Base-by-base conservation (phyloP, 2,113 vertebrate genomes). In the Empidonax alnorum region DNA sequence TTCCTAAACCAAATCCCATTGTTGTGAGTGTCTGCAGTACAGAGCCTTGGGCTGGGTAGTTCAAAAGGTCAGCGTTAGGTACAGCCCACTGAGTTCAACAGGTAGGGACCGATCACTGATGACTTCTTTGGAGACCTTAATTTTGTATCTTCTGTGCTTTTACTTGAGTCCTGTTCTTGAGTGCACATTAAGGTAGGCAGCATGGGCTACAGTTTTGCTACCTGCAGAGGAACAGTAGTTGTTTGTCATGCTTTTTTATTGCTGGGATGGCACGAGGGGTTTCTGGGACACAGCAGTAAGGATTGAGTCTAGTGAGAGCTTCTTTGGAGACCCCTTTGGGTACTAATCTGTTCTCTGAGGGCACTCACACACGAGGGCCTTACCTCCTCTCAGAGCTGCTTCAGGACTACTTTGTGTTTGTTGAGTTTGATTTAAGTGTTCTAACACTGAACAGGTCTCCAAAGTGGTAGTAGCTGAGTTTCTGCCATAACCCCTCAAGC, bases 351-450 rank as follows among this genome's bases (percentile, higher is more conserved):
- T 67, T 63, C 28, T 65, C 44, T 90, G 78, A 8, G 61, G 59
- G 12, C 8, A 8, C 13, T 49, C 0, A 0, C 24, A 41, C 25
- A 7, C 1, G 4, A 65, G 19, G n/a, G 20, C n/a, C 28, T 73
- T 62, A 41, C 10, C 27, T 87, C 8, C 53, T 20, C 47, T 89
- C 73, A 67, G 28, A 84, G 42, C 33, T 59, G 16, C 73, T 87
- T 87, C 56, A 20, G 73, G 46, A 53, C 21, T 3, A 5, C 58
- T 88, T 66, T 41, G 58, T 61, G 22, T 80, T 90, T 80, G 33
- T 53, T 41, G 66, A 19, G 23, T 39, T 90, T 80, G n/a, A 27
- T 42, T 61, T 42, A 49, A 85, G 17, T 59, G 16, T 11, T 53
- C 44, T 68, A 58, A 76, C 18, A 16, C 27, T 23, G 46, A 89